These are phyloP conservation scores for Chaetodon trifasciatus DNA, from an alignment of 2,797 vertebrate species.

Conservation along the genomic window DNA sequence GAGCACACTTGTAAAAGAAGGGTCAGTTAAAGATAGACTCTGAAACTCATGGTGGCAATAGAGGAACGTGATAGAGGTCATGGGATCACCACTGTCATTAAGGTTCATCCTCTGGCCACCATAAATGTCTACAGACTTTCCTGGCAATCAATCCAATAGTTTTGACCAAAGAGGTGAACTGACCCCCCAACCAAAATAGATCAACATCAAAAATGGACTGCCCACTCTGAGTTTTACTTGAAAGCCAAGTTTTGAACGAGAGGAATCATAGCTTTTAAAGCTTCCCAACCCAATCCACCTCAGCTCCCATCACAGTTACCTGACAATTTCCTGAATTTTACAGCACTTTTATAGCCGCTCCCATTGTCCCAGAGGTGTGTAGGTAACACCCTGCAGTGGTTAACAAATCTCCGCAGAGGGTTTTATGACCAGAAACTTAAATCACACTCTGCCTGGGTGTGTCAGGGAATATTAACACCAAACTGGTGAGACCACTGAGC, in stretches of 20 bases:
- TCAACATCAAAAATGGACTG: not conserved
- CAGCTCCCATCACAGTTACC: slow-evolving; percentile 49
- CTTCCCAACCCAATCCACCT: slow-evolving; percentile 27
- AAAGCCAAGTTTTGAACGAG: not conserved
- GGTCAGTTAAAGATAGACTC: not conserved
- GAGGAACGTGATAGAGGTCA: not conserved
- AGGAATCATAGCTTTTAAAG: slow-evolving; percentile 9
- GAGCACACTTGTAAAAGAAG: not conserved
- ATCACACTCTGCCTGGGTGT: slow-evolving; percentile 58
- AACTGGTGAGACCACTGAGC: slow-evolving; percentile 49
- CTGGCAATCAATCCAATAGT: not conserved
- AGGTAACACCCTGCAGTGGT: slow-evolving; percentile 68
- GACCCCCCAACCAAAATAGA: not conserved
- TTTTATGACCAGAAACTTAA: slow-evolving; percentile 70
- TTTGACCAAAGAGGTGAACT: not conserved
- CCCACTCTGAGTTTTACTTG: not conserved
- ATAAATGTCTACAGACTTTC: not conserved
- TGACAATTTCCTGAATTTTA: slow-evolving; percentile 77
- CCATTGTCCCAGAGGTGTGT: slow-evolving; percentile 76
- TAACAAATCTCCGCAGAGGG: slow-evolving; percentile 60
- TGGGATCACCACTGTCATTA: not conserved
- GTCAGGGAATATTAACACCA: slow-evolving; percentile 71
- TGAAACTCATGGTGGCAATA: not conserved
- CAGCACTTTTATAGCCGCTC: slow-evolving; percentile 64
- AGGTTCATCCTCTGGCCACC: slow-evolving; percentile 5